A percentile compares a stretch with the other conserved stretches of the same genome.
Conservation (phyloP, 2,888 invertebrate genomes). For the Camponotus fellah region DNA sequence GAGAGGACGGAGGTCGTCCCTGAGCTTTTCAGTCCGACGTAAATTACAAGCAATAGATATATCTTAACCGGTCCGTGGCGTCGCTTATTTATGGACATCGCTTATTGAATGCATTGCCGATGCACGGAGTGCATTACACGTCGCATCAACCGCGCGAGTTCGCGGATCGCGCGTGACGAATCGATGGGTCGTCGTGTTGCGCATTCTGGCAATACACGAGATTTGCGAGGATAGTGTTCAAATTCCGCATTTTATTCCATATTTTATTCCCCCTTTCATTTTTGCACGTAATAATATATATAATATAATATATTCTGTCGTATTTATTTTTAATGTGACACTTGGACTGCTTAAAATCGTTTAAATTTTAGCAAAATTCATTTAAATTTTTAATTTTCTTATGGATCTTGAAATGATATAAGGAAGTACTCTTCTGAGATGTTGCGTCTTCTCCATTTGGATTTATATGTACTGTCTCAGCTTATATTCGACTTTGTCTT, state of each 20-base stretch:
- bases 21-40: constrained; percentile 75
- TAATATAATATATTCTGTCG: too few relatives aligned
- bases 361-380: too few relatives aligned
- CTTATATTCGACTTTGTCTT: not conserved
- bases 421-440: constrained; percentile 4
- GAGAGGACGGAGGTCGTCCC: constrained; percentile 51
- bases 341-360: not conserved
- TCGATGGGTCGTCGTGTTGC: constrained; percentile 30
- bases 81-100: constrained; percentile 78
- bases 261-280: not conserved
- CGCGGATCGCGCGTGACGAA: constrained; percentile 50
- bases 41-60: constrained; percentile 78
- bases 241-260: constrained; percentile 3
- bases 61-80: constrained; percentile 77
- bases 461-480: not conserved
- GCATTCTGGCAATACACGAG: constrained; percentile 22
- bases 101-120: constrained; percentile 76
- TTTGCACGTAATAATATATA: not conserved
- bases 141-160: constrained; percentile 36
- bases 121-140: constrained; percentile 36
- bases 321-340: not conserved
- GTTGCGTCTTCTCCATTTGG: not conserved
- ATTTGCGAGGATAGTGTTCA: not conserved
- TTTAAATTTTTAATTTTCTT: not conserved
- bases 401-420: not conserved